Percentiles rank a stretch among this genome's conserved stretches.
These are phyloP conservation scores for Lepilemur ruficaudatus DNA, from an alignment of 2,797 vertebrate species.

Conservation along the genomic window DNA sequence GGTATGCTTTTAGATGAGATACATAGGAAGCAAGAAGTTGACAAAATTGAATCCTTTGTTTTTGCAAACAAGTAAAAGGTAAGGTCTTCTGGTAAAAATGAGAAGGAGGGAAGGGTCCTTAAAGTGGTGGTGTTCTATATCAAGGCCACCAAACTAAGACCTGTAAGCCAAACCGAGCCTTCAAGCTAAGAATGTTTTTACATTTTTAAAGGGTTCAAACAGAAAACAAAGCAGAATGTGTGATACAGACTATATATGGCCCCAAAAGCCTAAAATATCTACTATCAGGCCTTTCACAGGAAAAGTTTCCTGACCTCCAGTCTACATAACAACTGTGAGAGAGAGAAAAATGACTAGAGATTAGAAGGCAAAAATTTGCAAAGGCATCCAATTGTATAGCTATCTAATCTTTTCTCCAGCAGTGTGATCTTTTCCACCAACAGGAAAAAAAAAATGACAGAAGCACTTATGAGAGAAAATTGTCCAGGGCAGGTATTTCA, in stretches of 20 bases:
- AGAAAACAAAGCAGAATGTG: neutral
- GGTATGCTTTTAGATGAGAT: neutral
- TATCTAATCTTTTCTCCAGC: neutral
- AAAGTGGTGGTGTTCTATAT: neutral
- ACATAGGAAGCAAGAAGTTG: neutral
- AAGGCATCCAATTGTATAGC: neutral
- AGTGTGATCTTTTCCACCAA: neutral
- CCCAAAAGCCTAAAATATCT: neutral
- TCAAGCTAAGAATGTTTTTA: neutral
- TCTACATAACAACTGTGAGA: neutral
- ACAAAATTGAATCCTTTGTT: neutral
- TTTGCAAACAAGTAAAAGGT: neutral
- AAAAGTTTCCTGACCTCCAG: neutral
- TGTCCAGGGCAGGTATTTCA: conserved; percentile 28
- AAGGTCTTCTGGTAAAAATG: neutral
- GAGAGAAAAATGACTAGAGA: neutral
- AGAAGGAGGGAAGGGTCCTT: neutral
- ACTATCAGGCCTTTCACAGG: neutral
- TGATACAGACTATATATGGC: neutral
- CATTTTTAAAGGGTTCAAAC: conserved; percentile 7
- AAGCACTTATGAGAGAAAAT: neutral
- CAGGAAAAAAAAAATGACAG: neutral
- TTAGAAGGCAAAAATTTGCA: conserved; percentile 1
- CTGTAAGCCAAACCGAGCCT: neutral
- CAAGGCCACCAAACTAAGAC: neutral